Conservation (phyloP, 1,140 invertebrate species). For the Pygmarrhopalites habei region DNA sequence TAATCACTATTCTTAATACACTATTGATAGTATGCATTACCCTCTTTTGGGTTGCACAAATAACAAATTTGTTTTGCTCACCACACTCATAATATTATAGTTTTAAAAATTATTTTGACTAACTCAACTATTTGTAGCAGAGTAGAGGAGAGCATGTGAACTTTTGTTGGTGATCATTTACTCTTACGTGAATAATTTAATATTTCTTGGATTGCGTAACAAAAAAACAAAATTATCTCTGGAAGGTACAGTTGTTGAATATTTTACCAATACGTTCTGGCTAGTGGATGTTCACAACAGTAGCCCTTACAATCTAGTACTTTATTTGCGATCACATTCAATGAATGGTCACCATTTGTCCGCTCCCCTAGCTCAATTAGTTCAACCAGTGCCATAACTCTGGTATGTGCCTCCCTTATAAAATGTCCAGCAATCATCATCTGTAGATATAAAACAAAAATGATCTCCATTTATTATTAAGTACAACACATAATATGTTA, state of each 20-base stretch:
- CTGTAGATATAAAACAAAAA: conserved; percentile 7
- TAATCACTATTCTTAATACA: background rate
- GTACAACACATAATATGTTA: too few species aligned
- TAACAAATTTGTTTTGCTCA: too few species aligned
- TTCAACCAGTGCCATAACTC: conserved; percentile 43
- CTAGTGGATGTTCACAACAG: conserved; percentile 56
- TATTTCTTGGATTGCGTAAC: too few species aligned
- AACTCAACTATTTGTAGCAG: too few species aligned
- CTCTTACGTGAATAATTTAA: too few species aligned
- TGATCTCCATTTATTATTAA: background rate
- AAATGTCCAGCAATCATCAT: conserved; percentile 49
- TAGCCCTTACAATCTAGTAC: conserved; percentile 53
- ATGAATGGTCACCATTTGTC: conserved; percentile 42
- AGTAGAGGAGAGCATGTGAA: too few species aligned
- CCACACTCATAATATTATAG: too few species aligned
- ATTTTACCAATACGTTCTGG: conserved; percentile 46
- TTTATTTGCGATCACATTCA: conserved; percentile 45
- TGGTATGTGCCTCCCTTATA: conserved; percentile 46
- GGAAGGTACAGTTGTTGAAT: too few species aligned
- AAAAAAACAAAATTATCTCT: too few species aligned
- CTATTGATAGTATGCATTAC: background rate
- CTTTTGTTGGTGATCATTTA: too few species aligned
- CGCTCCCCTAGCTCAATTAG: conserved; percentile 45
- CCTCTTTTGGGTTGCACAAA: background rate
- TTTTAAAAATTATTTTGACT: too few species aligned